Evolutionary conservation across 30 jellyfish, hydroid and myxozoan genomes (phyloP).

Genomic region (Aurelia sp.): DNA sequence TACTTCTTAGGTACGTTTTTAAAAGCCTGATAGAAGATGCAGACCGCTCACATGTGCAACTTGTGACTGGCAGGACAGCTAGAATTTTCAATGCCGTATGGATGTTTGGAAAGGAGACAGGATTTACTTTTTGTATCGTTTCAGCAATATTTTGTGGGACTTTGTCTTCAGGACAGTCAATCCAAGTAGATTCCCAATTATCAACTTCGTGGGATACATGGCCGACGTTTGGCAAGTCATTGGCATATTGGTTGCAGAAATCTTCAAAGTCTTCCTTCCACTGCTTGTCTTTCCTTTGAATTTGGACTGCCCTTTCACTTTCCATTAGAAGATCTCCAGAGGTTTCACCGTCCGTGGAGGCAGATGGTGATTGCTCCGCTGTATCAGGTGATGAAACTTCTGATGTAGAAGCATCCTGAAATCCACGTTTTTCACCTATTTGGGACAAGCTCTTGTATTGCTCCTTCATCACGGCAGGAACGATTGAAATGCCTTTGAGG

Average conservation of each 20-base stretch:
- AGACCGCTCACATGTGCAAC: constrained; percentile 41
- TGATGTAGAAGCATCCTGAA: no score
- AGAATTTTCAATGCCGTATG: constrained; percentile 6
- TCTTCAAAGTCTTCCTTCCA: background rate
- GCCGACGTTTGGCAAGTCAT: constrained; percentile 17
- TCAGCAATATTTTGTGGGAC: constrained; percentile 2
- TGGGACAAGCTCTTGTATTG: background rate
- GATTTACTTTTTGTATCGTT: background rate
- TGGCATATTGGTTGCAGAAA: background rate
- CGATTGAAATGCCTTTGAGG: background rate
- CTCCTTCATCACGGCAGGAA: background rate
- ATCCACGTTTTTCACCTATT: background rate
- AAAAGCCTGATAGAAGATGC: constrained; percentile 25
- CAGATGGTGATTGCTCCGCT: background rate
- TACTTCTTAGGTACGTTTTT: constrained; percentile 22
- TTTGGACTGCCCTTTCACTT: constrained; percentile 6
- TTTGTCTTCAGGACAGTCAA: background rate
- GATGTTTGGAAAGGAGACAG: constrained; percentile 17
- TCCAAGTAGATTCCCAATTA: constrained; percentile 48
- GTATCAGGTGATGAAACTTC: background rate
- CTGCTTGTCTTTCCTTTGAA: constrained; percentile 20
- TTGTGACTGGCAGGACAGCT: constrained; percentile 28
- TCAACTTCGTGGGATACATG: constrained; percentile 14
- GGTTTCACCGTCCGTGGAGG: background rate
- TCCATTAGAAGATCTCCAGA: background rate